phyloP scores from a whole-genome alignment of 2,888 invertebrate genomes.

The Rhagonycha lutea region DNA sequence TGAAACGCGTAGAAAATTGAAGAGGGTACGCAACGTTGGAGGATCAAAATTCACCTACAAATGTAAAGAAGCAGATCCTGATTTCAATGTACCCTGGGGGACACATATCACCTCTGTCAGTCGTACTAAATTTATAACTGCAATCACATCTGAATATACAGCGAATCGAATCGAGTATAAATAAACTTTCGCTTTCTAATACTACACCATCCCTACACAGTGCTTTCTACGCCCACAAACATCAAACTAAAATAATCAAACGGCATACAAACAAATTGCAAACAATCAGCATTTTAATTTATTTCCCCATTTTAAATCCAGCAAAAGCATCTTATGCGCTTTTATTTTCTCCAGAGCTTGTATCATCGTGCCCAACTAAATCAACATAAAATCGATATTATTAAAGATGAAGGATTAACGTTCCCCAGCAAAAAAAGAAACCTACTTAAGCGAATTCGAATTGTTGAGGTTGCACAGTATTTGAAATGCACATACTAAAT shows the following conservation, averaged over 20 bases:
- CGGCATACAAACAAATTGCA: not conserved
- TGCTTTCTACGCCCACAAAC: slow-evolving; percentile 28
- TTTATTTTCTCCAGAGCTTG: not conserved
- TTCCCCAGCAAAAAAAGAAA: not conserved
- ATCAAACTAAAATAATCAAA: slow-evolving; percentile 10
- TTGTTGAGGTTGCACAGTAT: too few relatives aligned
- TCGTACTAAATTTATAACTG: slow-evolving; percentile 37
- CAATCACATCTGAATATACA: slow-evolving; percentile 37
- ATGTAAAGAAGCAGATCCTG: slow-evolving; percentile 35
- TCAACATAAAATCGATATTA: not conserved
- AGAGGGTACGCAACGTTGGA: slow-evolving; percentile 32
- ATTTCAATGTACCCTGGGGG: slow-evolving; percentile 42
- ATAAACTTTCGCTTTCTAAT: slow-evolving; percentile 31
- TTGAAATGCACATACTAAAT: too few relatives aligned
- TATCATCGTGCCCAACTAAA: not conserved
- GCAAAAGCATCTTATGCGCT: not conserved
- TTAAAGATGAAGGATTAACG: not conserved
- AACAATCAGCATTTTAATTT: not conserved
- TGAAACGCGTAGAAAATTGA: slow-evolving; percentile 37
- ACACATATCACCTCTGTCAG: slow-evolving; percentile 39
- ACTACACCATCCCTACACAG: slow-evolving; percentile 23
- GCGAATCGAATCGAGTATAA: slow-evolving; percentile 34
- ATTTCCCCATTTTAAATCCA: not conserved
- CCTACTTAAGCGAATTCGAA: not conserved
- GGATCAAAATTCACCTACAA: slow-evolving; percentile 31